These are phyloP conservation scores for Sciurus carolinensis DNA, from an alignment of 2,797 vertebrate species.

Conservation along the genomic window DNA sequence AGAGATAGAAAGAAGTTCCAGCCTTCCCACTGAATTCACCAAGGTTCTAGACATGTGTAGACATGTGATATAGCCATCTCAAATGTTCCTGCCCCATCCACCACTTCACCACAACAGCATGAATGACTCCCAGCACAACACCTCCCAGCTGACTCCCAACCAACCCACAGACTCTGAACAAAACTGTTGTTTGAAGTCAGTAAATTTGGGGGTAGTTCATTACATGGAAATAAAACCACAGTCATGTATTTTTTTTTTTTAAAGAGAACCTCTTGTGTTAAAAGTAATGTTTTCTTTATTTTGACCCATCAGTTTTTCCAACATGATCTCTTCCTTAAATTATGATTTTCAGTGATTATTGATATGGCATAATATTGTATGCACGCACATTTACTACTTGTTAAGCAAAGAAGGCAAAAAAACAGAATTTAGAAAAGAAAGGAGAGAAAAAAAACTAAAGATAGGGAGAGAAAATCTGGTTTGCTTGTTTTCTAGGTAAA, in stretches of 20 bases:
- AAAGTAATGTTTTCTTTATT: neutral
- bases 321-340: neutral
- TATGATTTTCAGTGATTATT: neutral
- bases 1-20: neutral
- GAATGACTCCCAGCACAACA: neutral
- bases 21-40: neutral
- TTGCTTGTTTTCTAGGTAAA: constrained; percentile 26
- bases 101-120: neutral
- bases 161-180: neutral
- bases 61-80: neutral
- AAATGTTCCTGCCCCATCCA: neutral
- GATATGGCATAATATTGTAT: neutral
- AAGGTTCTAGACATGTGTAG: neutral
- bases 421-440: neutral
- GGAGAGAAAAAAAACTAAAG: neutral
- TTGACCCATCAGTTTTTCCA: neutral
- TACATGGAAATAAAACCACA: neutral
- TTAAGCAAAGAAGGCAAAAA: neutral
- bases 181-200: neutral
- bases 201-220: neutral
- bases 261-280: neutral
- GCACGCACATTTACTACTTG: neutral
- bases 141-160: neutral
- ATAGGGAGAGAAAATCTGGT: neutral
- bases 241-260: neutral